These are phyloP conservation scores for Himalopsyche anomala DNA, from an alignment of 2,888 invertebrate genomes.

Conservation along the genomic window DNA sequence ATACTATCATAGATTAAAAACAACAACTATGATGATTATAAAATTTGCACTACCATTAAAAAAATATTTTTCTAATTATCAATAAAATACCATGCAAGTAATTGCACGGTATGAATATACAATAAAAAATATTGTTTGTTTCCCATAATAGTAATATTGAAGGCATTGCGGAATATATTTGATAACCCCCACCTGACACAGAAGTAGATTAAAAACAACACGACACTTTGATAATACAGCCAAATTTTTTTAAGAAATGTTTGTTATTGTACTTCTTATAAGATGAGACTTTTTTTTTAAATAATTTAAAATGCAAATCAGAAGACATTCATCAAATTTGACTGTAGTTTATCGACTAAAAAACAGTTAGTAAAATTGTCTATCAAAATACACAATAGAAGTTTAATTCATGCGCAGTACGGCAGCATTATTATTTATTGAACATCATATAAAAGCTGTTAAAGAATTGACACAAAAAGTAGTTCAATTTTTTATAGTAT, in stretches of 20 bases:
- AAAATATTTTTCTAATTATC: slow-evolving; percentile 29
- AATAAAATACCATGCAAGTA: slow-evolving; percentile 3
- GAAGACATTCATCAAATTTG: neutral
- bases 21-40: neutral
- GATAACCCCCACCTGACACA: slow-evolving; percentile 28
- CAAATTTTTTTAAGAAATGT: neutral
- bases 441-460: too few species aligned
- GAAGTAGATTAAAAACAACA: neutral
- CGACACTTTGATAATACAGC: neutral
- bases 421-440: too few species aligned
- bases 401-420: too few species aligned
- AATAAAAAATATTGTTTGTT: neutral
- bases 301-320: neutral
- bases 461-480: too few species aligned
- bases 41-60: neutral
- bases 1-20: too few species aligned
- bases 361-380: slow-evolving; percentile 18
- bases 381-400: neutral
- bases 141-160: neutral
- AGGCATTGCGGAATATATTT: neutral
- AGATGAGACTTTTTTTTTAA: too few species aligned
- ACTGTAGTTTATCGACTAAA: slow-evolving; percentile 4
- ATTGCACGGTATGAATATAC: neutral
- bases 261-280: too few species aligned
- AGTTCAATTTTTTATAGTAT: too few species aligned